These are phyloP conservation scores for Melanotaenia duboulayi DNA, from an alignment of 2,113 vertebrate species.

Conservation along the genomic window DNA sequence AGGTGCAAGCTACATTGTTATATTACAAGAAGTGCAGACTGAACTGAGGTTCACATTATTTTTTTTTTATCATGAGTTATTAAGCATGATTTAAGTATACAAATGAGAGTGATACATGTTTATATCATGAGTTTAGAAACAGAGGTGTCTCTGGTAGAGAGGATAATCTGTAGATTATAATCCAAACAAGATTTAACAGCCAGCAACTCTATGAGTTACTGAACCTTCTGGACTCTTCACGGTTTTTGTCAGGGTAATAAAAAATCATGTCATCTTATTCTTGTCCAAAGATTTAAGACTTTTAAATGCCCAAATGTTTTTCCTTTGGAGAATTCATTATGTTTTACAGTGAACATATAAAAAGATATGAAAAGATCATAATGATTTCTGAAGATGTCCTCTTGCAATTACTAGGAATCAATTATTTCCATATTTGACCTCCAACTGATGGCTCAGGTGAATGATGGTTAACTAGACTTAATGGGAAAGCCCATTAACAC, in stretches of 20 bases:
- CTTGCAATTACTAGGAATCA: constrained; percentile 47
- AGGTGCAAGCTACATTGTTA: no score
- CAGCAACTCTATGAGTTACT: neutral
- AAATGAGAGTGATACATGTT: neutral
- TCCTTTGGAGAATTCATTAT: neutral
- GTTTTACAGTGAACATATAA: neutral
- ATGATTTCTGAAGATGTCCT: constrained; percentile 38
- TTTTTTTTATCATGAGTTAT: neutral
- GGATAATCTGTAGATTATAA: no score
- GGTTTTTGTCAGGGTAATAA: neutral
- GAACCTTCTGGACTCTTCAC: neutral
- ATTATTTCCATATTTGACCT: constrained; percentile 56
- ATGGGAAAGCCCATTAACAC: constrained; percentile 61
- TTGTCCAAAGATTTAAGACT: neutral
- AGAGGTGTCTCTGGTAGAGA: no score
- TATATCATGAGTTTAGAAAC: no score
- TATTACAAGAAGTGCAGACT: neutral
- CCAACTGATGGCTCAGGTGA: constrained; percentile 52
- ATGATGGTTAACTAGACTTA: constrained; percentile 65
- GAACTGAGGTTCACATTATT: neutral
- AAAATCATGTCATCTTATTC: neutral
- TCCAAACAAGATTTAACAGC: no score
- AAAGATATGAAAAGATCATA: constrained; percentile 3
- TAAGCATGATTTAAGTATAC: neutral
- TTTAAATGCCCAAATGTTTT: neutral